Percentiles rank a stretch among this genome's conserved stretches.
These are phyloP conservation scores for Pseudopleuronectes americanus DNA, from an alignment of 2,797 vertebrate species.

Conservation along the genomic window DNA sequence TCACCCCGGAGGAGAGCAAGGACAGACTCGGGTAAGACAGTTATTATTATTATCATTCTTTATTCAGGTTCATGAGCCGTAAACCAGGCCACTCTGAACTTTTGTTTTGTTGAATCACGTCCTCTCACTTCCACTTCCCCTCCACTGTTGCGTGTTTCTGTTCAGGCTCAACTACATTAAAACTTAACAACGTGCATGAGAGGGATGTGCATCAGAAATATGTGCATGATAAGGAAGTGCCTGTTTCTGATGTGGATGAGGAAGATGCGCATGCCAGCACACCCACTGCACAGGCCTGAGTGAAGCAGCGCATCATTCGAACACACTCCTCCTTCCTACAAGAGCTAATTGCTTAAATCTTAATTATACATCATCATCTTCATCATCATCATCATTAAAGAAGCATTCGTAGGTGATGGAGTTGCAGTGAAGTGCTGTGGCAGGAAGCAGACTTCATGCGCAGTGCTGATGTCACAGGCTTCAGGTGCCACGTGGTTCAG, in stretches of 20 bases:
- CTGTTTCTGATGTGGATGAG: conserved; percentile 17
- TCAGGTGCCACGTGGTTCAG: conserved; percentile 24
- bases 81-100: no score
- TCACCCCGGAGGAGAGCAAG: conserved; percentile 93
- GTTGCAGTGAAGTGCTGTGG: conserved; percentile 22
- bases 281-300: not conserved
- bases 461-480: conserved; percentile 5
- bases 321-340: conserved; percentile 28
- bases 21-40: conserved; percentile 88
- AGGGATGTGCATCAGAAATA: no score
- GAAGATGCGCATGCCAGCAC: conserved; percentile 50
- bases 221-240: not conserved
- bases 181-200: conserved; percentile 36
- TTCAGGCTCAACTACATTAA: conserved; percentile 37
- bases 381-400: conserved; percentile 1
- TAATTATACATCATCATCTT: conserved; percentile 55
- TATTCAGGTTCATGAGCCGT: no score
- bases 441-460: not conserved
- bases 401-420: conserved; percentile 22
- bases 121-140: not conserved
- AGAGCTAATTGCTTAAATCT: conserved; percentile 46
- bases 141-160: conserved; percentile 41
- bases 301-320: conserved; percentile 26
- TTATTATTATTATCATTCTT: not conserved
- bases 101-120: conserved; percentile 31